Conservation (phyloP, 2,888 invertebrate genomes). For the Brassicogethes aeneus region DNA sequence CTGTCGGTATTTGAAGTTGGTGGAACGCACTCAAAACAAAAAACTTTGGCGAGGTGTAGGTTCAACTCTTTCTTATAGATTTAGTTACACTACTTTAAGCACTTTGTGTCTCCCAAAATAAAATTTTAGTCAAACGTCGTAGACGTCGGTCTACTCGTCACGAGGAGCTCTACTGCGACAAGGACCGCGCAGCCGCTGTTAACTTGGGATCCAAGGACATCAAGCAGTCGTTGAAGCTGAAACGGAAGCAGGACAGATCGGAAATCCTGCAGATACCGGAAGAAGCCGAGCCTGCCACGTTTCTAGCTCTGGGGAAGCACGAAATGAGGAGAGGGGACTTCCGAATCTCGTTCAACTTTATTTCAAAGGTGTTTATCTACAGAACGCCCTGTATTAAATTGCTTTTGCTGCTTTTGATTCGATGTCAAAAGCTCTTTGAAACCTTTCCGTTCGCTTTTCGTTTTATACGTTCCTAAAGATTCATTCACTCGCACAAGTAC, state of each 20-base stretch:
- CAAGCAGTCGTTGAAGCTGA: conserved; percentile 72
- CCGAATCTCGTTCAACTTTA: conserved; percentile 62
- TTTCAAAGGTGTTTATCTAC: conserved; percentile 63
- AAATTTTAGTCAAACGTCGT: conserved; percentile 38
- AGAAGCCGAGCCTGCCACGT: conserved; percentile 68
- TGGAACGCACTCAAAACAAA: no score
- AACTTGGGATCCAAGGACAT: conserved; percentile 82
- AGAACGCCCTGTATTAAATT: no score
- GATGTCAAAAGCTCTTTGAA: no score
- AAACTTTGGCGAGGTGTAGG: no score
- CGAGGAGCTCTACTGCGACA: conserved; percentile 82
- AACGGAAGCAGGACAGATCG: conserved; percentile 68
- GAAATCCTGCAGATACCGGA: conserved; percentile 64
- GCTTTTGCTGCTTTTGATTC: no score
- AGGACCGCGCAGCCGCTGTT: conserved; percentile 84
- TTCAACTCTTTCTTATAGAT: no score
- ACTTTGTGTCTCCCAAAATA: no score
- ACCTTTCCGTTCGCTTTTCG: no score
- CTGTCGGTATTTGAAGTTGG: no score
- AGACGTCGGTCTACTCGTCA: conserved; percentile 18
- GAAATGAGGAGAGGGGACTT: conserved; percentile 69
- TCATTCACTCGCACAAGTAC: no score
- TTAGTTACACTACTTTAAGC: no score
- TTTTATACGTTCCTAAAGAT: no score
- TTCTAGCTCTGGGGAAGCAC: conserved; percentile 65